Conservation (phyloP, 37 sponge, comb jelly and placozoan species). For the Diacarnus erythraeanus region DNA sequence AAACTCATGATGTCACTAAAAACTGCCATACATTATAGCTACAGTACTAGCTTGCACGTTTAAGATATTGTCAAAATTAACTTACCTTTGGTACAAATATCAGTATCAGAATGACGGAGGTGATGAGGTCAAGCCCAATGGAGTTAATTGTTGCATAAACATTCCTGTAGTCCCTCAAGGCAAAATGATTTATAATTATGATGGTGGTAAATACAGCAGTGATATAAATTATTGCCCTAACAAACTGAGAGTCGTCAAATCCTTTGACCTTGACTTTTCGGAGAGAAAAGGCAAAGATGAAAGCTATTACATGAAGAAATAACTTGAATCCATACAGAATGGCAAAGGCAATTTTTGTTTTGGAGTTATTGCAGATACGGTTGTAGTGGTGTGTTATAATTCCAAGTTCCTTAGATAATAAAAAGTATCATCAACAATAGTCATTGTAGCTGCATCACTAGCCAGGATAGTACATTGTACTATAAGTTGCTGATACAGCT, state of each 20-base stretch:
- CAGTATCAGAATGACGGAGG: constrained; percentile 39
- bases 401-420: not conserved
- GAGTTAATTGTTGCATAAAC: not conserved
- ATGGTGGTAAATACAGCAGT: constrained; percentile 2
- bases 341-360: not conserved
- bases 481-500: too few species aligned
- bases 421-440: not conserved
- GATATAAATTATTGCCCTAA: constrained; percentile 32
- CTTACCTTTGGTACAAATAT: constrained; percentile 25
- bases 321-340: constrained; percentile 3
- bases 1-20: too few species aligned
- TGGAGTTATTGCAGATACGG: too few species aligned
- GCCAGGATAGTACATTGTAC: too few species aligned
- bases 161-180: not conserved
- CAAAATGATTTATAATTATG: not conserved
- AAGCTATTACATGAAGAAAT: constrained; percentile 30
- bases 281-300: constrained; percentile 43
- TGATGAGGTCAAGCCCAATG: not conserved
- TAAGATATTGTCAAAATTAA: too few species aligned
- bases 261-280: constrained; percentile 58
- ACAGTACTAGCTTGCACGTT: too few species aligned
- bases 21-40: too few species aligned
- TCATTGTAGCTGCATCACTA: too few species aligned
- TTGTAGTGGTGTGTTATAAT: not conserved
- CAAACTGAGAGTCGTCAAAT: constrained; percentile 35